phyloP scores from a whole-genome alignment of 1,140 invertebrate species.

The Orius insidiosus region DNA sequence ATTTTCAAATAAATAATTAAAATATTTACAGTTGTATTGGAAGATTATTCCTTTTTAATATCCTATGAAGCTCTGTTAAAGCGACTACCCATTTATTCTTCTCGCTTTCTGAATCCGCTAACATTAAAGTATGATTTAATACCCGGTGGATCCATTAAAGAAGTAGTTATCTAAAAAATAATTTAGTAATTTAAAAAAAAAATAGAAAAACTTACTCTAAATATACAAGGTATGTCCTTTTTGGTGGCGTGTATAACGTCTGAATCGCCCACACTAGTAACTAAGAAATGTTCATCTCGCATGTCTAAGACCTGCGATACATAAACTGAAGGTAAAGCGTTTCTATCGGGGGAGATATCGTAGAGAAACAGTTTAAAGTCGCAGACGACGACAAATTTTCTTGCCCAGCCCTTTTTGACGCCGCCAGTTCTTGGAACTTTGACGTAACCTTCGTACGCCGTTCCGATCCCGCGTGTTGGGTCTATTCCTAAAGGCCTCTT shows the following conservation, averaged over 20 bases:
- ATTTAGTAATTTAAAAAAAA: no score
- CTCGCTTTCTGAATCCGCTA: conserved; percentile 90
- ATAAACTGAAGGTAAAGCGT: conserved; percentile 69
- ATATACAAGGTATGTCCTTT: conserved; percentile 98
- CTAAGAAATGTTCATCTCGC: conserved; percentile 92
- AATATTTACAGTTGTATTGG: conserved; percentile 66
- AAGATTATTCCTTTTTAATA: conserved; percentile 88
- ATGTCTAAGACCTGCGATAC: conserved; percentile 84
- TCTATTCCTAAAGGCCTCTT: conserved; percentile 89
- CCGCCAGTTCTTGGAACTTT: conserved; percentile 91
- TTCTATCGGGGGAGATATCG: conserved; percentile 84
- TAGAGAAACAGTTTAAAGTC: conserved; percentile 99
- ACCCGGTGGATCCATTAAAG: conserved; percentile 70
- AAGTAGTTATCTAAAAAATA: conserved; percentile 66
- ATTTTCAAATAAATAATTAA: neutral
- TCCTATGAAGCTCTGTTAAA: conserved; percentile 87
- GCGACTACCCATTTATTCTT: conserved; percentile 98
- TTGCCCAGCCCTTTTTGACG: conserved; percentile 94
- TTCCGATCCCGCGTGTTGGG: conserved; percentile 88
- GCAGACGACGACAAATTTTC: conserved; percentile 96
- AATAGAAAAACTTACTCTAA: conserved; percentile 80
- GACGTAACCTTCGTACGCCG: conserved; percentile 93
- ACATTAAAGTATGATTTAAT: conserved; percentile 75
- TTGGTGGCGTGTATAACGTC: conserved; percentile 99
- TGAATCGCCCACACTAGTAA: conserved; percentile 82